Evolutionary conservation across 2,113 vertebrate species (phyloP).

Genomic region (Reinhardtius hippoglossoides): DNA sequence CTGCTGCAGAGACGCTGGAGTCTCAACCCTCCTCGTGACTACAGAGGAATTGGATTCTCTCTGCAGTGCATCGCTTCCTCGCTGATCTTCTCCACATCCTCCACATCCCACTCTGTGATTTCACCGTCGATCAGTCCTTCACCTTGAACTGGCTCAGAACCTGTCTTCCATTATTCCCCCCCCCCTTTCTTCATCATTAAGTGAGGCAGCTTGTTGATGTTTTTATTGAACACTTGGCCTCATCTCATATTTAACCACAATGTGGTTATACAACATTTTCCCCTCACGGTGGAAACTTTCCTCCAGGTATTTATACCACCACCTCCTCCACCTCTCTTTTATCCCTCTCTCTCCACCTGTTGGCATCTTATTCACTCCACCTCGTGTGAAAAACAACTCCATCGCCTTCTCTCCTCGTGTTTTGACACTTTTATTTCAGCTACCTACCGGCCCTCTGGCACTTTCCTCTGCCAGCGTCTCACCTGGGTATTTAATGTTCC

Average conservation of each 20-base stretch:
- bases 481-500: conserved; percentile 25
- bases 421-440: conserved; percentile 33
- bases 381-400: conserved; percentile 31
- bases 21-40: background rate
- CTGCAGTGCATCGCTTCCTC: background rate
- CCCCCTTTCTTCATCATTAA: background rate
- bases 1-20: background rate
- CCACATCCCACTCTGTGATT: background rate
- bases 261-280: conserved; percentile 32
- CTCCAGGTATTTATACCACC: conserved; percentile 41
- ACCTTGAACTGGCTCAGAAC: background rate
- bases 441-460: conserved; percentile 16
- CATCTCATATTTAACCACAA: conserved; percentile 1
- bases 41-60: background rate
- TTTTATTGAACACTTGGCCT: background rate
- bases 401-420: conserved; percentile 18
- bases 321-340: background rate
- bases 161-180: background rate
- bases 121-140: background rate
- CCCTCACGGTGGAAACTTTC: conserved; percentile 19
- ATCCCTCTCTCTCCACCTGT: conserved; percentile 3
- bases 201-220: background rate
- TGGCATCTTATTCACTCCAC: conserved; percentile 10
- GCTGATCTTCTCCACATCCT: background rate
- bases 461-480: conserved; percentile 15